These are phyloP conservation scores for Gambelia wislizenii DNA, from an alignment of 2,797 vertebrate species.

Conservation along the genomic window DNA sequence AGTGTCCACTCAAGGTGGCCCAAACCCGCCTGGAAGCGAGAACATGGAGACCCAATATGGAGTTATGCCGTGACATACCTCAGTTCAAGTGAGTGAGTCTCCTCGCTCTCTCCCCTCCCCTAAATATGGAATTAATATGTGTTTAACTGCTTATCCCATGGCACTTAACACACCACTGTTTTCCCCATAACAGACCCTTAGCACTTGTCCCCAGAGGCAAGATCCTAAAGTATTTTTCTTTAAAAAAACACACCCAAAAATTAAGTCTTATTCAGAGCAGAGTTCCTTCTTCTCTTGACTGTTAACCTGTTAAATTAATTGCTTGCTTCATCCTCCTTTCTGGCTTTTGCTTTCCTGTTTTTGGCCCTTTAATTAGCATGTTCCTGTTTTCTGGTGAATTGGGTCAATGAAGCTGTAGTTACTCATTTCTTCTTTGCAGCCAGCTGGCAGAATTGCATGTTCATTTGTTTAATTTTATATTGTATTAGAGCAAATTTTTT, in stretches of 20 bases:
- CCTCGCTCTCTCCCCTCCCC: not conserved
- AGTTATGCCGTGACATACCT: slow-evolving; percentile 72
- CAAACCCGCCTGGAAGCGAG: slow-evolving; percentile 76
- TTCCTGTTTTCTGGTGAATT: not conserved
- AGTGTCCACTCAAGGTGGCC: slow-evolving; percentile 75
- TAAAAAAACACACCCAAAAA: not conserved
- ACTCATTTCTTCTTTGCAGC: not conserved
- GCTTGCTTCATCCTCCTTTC: not conserved
- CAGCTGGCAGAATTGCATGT: not conserved
- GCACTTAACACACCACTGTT: not conserved
- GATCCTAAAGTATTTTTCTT: not conserved
- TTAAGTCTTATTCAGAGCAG: not conserved
- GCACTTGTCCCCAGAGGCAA: not conserved
- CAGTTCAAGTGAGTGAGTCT: slow-evolving; percentile 74
- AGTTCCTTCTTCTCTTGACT: not conserved
- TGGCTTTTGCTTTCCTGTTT: not conserved
- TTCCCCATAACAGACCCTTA: not conserved
- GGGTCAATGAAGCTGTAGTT: not conserved
- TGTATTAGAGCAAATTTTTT: not conserved
- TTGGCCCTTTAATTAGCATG: not conserved
- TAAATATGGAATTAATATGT: no score
- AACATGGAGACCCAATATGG: slow-evolving; percentile 71
- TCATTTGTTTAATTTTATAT: not conserved
- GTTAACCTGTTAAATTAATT: not conserved
- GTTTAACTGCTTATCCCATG: no score